phyloP scores from a whole-genome alignment of 2,113 vertebrate species.

The Dunckerocampus dactyliophorus region DNA sequence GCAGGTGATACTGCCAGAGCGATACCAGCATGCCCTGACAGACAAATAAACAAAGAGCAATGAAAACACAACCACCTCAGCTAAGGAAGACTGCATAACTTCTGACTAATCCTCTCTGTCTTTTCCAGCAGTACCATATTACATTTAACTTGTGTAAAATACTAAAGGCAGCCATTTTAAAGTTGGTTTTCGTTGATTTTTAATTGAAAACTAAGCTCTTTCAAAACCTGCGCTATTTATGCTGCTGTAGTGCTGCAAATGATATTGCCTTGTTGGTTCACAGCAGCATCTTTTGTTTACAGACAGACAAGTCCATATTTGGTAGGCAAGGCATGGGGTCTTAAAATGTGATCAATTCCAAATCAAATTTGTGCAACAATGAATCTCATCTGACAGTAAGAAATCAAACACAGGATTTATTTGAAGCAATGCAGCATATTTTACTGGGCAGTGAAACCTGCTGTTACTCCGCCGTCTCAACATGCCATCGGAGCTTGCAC shows the following conservation, averaged over 20 bases:
- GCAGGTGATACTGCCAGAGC: no score
- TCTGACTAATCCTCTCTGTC: no score
- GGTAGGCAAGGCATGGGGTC: conserved; percentile 2
- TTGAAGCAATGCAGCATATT: conserved; percentile 21
- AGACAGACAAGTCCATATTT: neutral
- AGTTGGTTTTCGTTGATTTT: no score
- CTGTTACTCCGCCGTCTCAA: neutral
- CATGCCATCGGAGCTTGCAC: conserved; percentile 3
- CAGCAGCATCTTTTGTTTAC: conserved; percentile 5
- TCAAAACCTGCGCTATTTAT: no score
- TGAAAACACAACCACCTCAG: no score
- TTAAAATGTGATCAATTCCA: neutral
- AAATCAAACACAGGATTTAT: conserved; percentile 21
- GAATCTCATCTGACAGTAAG: conserved; percentile 17
- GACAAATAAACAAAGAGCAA: no score
- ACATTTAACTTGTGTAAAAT: no score
- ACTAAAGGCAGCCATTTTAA: no score
- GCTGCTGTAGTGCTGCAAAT: neutral
- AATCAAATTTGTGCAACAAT: conserved; percentile 10
- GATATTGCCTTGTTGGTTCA: neutral
- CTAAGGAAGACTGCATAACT: no score
- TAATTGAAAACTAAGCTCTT: no score
- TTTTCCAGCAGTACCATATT: no score
- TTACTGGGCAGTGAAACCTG: conserved; percentile 24
- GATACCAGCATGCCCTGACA: no score